Conservation (phyloP, 2,797 vertebrate species). For the Denticeps clupeoides region DNA sequence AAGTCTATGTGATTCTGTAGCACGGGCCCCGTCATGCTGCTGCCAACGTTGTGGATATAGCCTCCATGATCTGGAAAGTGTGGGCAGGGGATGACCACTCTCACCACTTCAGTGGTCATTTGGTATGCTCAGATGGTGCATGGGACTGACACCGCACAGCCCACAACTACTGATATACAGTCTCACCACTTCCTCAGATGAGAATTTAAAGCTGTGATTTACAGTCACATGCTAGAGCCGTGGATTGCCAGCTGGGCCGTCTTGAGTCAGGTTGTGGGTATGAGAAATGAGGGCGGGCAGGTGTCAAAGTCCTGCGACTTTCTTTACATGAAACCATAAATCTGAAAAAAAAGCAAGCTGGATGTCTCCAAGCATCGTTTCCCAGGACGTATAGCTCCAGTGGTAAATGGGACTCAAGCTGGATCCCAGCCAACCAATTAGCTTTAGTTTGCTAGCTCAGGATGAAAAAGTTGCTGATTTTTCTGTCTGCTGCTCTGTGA, state of each 20-base stretch:
- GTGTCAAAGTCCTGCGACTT: not conserved
- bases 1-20: too few species aligned
- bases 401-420: conserved; percentile 14
- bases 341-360: not conserved
- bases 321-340: conserved; percentile 1
- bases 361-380: conserved; percentile 5
- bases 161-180: too few species aligned
- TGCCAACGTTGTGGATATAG: too few species aligned
- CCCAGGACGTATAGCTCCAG: conserved; percentile 1
- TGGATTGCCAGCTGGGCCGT: not conserved
- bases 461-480: conserved; percentile 21
- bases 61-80: too few species aligned
- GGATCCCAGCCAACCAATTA: conserved; percentile 27
- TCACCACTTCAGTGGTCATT: too few species aligned
- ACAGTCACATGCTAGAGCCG: not conserved
- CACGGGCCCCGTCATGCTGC: too few species aligned
- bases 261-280: too few species aligned
- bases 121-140: too few species aligned
- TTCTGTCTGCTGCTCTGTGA: conserved; percentile 10
- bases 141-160: too few species aligned
- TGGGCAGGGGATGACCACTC: too few species aligned
- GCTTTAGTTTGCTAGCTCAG: conserved; percentile 18
- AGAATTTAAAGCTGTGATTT: too few species aligned
- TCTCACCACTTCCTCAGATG: too few species aligned
- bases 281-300: conserved; percentile 2